Conservation (phyloP, 2,888 invertebrate species). For the Calephelis perditalis region DNA sequence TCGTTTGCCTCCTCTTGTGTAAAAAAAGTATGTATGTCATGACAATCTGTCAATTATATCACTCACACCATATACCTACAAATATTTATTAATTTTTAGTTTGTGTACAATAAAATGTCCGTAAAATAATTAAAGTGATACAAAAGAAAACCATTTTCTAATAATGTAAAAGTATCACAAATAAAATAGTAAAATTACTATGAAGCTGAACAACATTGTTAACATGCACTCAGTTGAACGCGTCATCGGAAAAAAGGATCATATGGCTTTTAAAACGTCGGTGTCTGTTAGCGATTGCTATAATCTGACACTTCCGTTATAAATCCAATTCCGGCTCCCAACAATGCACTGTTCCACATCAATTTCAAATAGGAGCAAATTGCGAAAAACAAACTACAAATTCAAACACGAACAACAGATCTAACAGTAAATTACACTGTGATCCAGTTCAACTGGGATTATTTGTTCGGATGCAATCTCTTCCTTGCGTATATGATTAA, state of each 20-base stretch:
- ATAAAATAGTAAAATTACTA: constrained; percentile 9
- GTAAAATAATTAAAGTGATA: no score
- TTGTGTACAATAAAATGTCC: no score
- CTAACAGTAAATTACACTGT: constrained; percentile 63
- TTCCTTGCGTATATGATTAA: constrained; percentile 72
- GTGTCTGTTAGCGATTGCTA: constrained; percentile 18
- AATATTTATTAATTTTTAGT: no score
- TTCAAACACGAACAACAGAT: constrained; percentile 53
- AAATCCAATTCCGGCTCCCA: constrained; percentile 23
- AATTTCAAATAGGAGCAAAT: constrained; percentile 30
- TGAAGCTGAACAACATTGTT: not conserved
- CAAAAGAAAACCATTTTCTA: no score
- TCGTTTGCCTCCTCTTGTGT: no score
- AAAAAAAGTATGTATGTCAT: no score
- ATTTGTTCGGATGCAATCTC: constrained; percentile 74
- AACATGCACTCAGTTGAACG: constrained; percentile 3
- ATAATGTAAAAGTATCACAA: no score
- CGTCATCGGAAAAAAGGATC: constrained; percentile 10
- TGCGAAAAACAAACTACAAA: constrained; percentile 52
- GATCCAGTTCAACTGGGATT: constrained; percentile 50
- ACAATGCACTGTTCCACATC: constrained; percentile 26
- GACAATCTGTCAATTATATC: no score
- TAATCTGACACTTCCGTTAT: constrained; percentile 20
- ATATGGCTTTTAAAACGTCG: constrained; percentile 19
- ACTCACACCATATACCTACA: no score